These are phyloP conservation scores for Thomomys bottae DNA, from an alignment of 2,113 vertebrate species.

Conservation along the genomic window DNA sequence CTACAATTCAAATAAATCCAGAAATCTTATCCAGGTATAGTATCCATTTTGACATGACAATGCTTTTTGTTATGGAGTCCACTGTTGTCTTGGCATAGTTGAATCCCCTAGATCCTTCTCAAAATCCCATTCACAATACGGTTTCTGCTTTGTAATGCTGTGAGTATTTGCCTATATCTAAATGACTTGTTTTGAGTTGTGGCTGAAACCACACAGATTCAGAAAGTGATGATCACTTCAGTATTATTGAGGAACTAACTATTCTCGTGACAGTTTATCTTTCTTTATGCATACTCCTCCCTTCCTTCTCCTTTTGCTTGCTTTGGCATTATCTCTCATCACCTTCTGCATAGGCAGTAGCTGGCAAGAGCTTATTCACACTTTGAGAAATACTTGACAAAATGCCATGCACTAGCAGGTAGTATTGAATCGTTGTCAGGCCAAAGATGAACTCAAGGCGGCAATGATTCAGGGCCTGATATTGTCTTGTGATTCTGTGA, in stretches of 20 bases:
- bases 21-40: neutral
- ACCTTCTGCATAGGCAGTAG: neutral
- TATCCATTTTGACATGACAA: neutral
- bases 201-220: slow-evolving; percentile 56
- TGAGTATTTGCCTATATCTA: slow-evolving; percentile 51
- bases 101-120: neutral
- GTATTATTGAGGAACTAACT: slow-evolving; percentile 54
- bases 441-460: neutral
- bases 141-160: slow-evolving; percentile 53
- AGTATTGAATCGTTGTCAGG: neutral
- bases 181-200: slow-evolving; percentile 50
- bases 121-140: slow-evolving; percentile 24
- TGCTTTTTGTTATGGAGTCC: neutral
- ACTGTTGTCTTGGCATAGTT: slow-evolving; percentile 26
- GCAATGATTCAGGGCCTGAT: slow-evolving; percentile 22
- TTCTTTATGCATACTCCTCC: neutral
- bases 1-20: neutral
- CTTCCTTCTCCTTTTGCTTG: neutral
- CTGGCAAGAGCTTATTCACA: neutral
- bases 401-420: neutral
- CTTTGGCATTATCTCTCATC: neutral
- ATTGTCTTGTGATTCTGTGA: neutral
- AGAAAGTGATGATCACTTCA: slow-evolving; percentile 60
- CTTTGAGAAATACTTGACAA: neutral
- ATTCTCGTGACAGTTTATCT: slow-evolving; percentile 26